Percentiles rank a stretch among this genome's conserved stretches.
phyloP scores from a whole-genome alignment of 1,140 invertebrate species.

The Zaprionus tsacasi region DNA sequence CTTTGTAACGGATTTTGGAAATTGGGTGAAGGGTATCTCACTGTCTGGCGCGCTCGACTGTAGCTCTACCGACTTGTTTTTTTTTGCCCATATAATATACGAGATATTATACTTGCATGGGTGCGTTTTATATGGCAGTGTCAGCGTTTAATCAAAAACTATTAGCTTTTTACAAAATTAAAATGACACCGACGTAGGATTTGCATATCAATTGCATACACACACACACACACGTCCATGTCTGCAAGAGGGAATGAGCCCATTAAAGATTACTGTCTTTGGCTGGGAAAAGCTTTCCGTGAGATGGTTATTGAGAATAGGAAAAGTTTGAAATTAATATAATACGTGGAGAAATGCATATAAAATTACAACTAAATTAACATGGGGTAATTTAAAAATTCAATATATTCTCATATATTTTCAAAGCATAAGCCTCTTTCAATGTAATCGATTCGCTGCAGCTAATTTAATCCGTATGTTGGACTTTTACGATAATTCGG shows the following conservation, averaged over 20 bases:
- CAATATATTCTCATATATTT: too few species aligned
- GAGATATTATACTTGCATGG: conserved; percentile 1
- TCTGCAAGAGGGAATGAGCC: not conserved
- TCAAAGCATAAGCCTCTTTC: not conserved
- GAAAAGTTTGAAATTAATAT: not conserved
- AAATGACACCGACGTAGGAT: conserved; percentile 33
- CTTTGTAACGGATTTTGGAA: too few species aligned
- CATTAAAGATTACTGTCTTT: conserved; percentile 42
- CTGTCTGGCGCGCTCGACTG: too few species aligned
- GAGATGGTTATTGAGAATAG: not conserved
- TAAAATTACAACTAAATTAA: not conserved
- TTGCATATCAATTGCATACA: conserved; percentile 15
- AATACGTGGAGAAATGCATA: not conserved
- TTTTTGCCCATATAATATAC: not conserved
- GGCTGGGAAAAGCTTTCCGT: conserved; percentile 35
- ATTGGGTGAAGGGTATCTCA: too few species aligned
- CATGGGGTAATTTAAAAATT: not conserved
- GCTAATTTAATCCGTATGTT: not conserved
- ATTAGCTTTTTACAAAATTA: conserved; percentile 45
- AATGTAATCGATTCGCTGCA: not conserved
- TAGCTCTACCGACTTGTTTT: too few species aligned
- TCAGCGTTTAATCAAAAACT: conserved; percentile 49
- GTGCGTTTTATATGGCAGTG: conserved; percentile 3
- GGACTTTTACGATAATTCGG: not conserved
- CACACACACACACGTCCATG: not conserved